phyloP scores from a whole-genome alignment of 2,797 vertebrate genomes.

The Kryptolebias ocellatus region DNA sequence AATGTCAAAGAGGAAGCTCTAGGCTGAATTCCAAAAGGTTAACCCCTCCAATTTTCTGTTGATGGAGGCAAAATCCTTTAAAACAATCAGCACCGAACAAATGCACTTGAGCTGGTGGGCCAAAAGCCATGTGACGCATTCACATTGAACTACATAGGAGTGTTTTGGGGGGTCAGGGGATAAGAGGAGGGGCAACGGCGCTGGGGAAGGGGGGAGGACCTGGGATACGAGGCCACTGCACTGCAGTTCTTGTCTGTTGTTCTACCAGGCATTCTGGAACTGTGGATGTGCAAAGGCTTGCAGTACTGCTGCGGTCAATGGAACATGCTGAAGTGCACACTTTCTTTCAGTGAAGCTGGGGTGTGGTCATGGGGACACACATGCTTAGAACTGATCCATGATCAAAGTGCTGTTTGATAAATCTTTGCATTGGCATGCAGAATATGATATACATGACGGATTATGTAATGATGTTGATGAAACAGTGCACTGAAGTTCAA shows the following conservation, averaged over 20 bases:
- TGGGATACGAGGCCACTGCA: slow-evolving; percentile 38
- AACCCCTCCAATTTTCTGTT: slow-evolving; percentile 83
- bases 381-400: slow-evolving; percentile 55
- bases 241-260: slow-evolving; percentile 70
- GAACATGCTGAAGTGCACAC: slow-evolving; percentile 85
- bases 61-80: slow-evolving; percentile 87
- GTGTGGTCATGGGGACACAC: slow-evolving; percentile 48
- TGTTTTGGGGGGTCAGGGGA: slow-evolving; percentile 39
- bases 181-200: slow-evolving; percentile 31
- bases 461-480: not conserved
- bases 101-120: slow-evolving; percentile 69
- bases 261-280: slow-evolving; percentile 80
- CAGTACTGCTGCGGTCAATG: slow-evolving; percentile 81
- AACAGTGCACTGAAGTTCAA: not conserved
- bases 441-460: slow-evolving; percentile 3
- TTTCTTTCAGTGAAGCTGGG: slow-evolving; percentile 75
- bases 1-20: slow-evolving; percentile 79
- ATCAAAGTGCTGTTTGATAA: slow-evolving; percentile 23
- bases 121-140: slow-evolving; percentile 67
- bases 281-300: slow-evolving; percentile 85
- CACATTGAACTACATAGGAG: slow-evolving; percentile 56
- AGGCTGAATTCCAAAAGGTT: slow-evolving; percentile 85
- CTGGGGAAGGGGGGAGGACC: slow-evolving; percentile 36
- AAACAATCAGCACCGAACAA: slow-evolving; percentile 75
- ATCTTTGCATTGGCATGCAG: slow-evolving; percentile 16